Conservation (phyloP, 1,140 invertebrate genomes). For the Drosophila jambulina region DNA sequence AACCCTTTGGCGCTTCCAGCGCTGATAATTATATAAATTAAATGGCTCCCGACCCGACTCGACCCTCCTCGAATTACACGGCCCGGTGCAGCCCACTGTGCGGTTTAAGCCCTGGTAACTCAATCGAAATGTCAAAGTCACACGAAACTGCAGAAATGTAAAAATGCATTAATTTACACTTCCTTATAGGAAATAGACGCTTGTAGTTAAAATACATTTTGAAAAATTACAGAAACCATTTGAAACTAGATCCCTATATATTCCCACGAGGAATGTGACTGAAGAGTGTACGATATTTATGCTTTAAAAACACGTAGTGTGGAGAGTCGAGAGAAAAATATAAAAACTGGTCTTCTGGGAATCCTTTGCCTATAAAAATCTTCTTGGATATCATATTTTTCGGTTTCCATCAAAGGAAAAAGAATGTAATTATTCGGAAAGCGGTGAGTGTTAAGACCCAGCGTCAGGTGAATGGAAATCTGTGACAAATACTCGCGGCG, state of each 20-base stretch:
- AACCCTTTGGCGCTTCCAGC: slow-evolving; percentile 65
- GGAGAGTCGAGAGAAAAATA: not conserved
- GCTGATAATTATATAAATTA: slow-evolving; percentile 76
- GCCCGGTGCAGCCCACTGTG: slow-evolving; percentile 1
- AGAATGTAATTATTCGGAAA: not conserved
- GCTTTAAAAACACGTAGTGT: not conserved
- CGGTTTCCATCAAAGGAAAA: not conserved
- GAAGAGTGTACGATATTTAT: not conserved
- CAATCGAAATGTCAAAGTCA: slow-evolving; percentile 78
- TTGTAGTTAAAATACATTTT: not conserved
- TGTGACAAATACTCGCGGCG: slow-evolving; percentile 43
- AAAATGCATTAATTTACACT: slow-evolving; percentile 69
- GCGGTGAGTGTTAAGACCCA: not conserved
- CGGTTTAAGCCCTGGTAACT: slow-evolving; percentile 52
- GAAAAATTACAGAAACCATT: too few relatives aligned
- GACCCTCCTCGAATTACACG: slow-evolving; percentile 33
- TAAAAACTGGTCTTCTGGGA: not conserved
- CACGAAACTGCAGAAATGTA: slow-evolving; percentile 51
- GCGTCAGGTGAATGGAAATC: slow-evolving; percentile 59
- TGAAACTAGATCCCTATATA: not conserved
- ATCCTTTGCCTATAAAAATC: not conserved
- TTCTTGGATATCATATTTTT: slow-evolving; percentile 1
- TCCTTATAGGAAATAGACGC: slow-evolving; percentile 5
- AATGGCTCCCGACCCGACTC: slow-evolving; percentile 18
- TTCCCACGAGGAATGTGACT: not conserved